Evolutionary conservation across 2,888 invertebrate species (phyloP).

Genomic region (Augochlorella aurata): DNA sequence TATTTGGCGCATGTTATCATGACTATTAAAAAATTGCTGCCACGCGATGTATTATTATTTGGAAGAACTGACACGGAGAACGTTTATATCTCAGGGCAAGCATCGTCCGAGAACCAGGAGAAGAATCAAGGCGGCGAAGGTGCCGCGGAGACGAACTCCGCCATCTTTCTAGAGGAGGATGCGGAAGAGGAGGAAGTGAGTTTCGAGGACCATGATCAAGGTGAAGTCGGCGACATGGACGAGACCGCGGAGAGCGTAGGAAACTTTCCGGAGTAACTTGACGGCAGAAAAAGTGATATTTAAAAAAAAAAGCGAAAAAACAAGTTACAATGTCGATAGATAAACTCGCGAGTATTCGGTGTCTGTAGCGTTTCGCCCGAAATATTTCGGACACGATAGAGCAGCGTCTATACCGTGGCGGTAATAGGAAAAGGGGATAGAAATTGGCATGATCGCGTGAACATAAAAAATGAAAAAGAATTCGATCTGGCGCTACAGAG

Average conservation of each 20-base stretch:
- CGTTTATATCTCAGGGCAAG: constrained; percentile 58
- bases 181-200: constrained; percentile 27
- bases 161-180: constrained; percentile 46
- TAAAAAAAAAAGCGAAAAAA: constrained; percentile 1
- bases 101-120: constrained; percentile 59
- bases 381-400: neutral
- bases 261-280: constrained; percentile 37
- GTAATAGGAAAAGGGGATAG: constrained; percentile 15
- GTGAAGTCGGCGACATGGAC: constrained; percentile 56
- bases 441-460: neutral
- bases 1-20: too few relatives aligned
- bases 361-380: neutral
- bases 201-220: constrained; percentile 43
- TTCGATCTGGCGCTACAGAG: neutral
- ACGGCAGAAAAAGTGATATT: constrained; percentile 1
- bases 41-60: too few relatives aligned
- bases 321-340: neutral
- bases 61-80: neutral
- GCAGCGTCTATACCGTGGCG: neutral
- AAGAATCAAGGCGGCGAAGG: constrained; percentile 67
- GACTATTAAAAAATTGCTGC: too few relatives aligned
- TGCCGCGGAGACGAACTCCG: constrained; percentile 41
- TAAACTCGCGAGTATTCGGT: constrained; percentile 1
- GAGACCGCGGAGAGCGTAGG: constrained; percentile 57
- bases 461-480: neutral